A percentile compares a stretch with the other conserved stretches of the same genome.
These are phyloP conservation scores for Holothuria glaberrima DNA, from an alignment of 35 echinoderm and acorn worm genomes.

Conservation along the genomic window DNA sequence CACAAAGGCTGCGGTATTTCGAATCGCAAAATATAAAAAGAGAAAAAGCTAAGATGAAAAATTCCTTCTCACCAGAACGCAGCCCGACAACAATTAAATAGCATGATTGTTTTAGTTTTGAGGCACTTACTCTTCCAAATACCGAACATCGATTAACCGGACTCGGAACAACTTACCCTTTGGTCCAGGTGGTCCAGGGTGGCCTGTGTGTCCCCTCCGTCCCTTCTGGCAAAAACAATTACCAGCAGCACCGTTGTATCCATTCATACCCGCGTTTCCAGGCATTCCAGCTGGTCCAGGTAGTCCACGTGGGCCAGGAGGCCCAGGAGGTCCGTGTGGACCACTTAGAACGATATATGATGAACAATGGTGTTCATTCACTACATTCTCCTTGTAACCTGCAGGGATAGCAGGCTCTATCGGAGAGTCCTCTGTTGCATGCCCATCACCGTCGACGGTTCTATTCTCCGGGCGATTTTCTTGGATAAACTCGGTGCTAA, in stretches of 20 bases:
- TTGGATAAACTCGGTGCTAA: neutral
- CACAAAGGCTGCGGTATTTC: too few relatives aligned
- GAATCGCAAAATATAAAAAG: too few relatives aligned
- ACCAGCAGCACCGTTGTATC: conserved; percentile 10
- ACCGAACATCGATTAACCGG: too few relatives aligned
- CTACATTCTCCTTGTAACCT: neutral
- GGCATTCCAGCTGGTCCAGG: conserved; percentile 18
- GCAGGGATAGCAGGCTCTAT: neutral
- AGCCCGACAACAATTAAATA: too few relatives aligned
- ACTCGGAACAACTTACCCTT: neutral
- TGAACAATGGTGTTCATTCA: too few relatives aligned
- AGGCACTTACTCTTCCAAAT: too few relatives aligned
- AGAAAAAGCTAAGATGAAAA: too few relatives aligned
- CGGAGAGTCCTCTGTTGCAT: neutral
- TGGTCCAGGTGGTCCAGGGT: neutral
- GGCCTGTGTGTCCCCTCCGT: neutral
- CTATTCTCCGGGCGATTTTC: neutral
- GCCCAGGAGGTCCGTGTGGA: neutral
- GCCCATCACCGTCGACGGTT: neutral
- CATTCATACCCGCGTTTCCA: conserved; percentile 38
- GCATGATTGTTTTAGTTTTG: too few relatives aligned
- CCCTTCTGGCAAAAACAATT: neutral
- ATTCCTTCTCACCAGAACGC: too few relatives aligned
- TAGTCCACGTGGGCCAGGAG: conserved; percentile 6
- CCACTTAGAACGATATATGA: neutral